Conservation (phyloP, 2,113 vertebrate species). For the Cyprinodon tularosa region DNA sequence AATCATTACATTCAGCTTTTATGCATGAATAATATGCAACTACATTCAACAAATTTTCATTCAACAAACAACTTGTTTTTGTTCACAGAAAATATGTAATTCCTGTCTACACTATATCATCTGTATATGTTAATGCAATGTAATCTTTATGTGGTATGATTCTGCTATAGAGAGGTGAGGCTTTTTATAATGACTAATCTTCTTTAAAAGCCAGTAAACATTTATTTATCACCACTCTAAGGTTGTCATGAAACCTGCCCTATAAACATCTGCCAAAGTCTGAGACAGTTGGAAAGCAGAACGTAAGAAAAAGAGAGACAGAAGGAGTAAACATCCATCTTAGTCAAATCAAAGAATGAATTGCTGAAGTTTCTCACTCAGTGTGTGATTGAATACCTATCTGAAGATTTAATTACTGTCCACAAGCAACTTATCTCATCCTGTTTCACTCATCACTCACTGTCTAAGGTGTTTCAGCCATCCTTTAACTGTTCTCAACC, state of each 20-base stretch:
- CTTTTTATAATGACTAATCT: too few relatives aligned
- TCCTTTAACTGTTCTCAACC: slow-evolving; percentile 18
- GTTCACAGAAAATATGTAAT: too few relatives aligned
- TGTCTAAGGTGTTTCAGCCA: slow-evolving; percentile 8
- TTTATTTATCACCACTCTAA: too few relatives aligned
- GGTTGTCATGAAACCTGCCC: not conserved
- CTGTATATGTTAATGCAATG: too few relatives aligned
- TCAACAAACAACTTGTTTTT: too few relatives aligned
- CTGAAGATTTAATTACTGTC: not conserved
- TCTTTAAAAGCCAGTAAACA: too few relatives aligned
- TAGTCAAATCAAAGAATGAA: slow-evolving; percentile 17
- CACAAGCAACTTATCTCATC: slow-evolving; percentile 6
- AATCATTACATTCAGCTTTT: too few relatives aligned
- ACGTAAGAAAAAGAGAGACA: slow-evolving; percentile 1
- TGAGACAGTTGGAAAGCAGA: not conserved
- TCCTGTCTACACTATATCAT: too few relatives aligned
- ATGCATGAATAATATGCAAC: too few relatives aligned
- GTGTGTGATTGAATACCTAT: slow-evolving; percentile 34
- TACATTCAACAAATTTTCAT: too few relatives aligned
- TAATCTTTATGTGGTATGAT: too few relatives aligned
- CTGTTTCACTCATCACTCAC: slow-evolving; percentile 12
- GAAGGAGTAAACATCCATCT: slow-evolving; percentile 24
- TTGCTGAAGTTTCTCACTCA: slow-evolving; percentile 17
- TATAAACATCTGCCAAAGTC: slow-evolving; percentile 8
- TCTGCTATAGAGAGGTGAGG: too few relatives aligned